Conservation (phyloP, 2,797 vertebrate species). For the Steatocranus sp. region DNA sequence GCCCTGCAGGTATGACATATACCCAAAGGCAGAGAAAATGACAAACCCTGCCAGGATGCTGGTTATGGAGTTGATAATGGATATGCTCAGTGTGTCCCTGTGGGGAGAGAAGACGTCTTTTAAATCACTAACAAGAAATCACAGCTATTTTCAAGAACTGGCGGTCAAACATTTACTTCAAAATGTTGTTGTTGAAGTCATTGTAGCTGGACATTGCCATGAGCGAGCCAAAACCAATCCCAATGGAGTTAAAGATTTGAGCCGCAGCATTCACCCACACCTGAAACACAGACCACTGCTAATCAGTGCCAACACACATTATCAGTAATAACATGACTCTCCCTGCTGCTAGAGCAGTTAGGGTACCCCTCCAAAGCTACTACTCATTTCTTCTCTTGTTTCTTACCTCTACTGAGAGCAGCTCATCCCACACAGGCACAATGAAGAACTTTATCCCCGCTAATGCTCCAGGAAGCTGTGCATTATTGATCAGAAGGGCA, state of each 20-base stretch:
- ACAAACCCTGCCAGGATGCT: constrained; percentile 79
- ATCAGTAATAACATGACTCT: background rate
- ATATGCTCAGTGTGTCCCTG: constrained; percentile 75
- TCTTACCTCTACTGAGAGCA: constrained; percentile 70
- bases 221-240: constrained; percentile 77
- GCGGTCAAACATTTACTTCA: constrained; percentile 60
- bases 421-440: constrained; percentile 71
- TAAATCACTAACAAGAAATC: background rate
- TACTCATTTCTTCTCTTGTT: background rate
- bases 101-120: background rate
- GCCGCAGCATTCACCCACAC: constrained; percentile 81
- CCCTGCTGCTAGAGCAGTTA: background rate
- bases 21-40: constrained; percentile 80
- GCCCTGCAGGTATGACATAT: constrained; percentile 76
- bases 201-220: constrained; percentile 81
- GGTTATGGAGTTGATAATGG: constrained; percentile 74
- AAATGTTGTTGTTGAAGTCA: constrained; percentile 76
- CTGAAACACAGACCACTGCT: constrained; percentile 39
- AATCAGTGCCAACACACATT: background rate
- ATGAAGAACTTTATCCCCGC: constrained; percentile 76
- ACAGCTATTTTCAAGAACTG: background rate
- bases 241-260: constrained; percentile 82
- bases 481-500: constrained; percentile 76
- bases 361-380: background rate
- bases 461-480: constrained; percentile 75